Conservation (phyloP, 2,113 vertebrate genomes). For the Gymnorhina tibicen region DNA sequence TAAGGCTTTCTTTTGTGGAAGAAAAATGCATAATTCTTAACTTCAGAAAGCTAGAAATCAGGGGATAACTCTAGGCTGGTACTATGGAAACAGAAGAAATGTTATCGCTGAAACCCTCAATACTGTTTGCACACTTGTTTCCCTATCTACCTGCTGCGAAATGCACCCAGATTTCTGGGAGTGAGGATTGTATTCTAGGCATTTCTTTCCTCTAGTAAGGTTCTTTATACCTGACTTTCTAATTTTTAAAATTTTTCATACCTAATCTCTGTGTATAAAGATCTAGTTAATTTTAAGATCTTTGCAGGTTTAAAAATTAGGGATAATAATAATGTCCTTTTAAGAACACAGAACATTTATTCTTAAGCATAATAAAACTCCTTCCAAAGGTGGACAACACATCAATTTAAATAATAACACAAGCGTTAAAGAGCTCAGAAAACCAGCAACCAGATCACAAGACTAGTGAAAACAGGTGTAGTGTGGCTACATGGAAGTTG, state of each 20-base stretch:
- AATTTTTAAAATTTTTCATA: background rate
- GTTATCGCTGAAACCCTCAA: background rate
- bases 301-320: background rate
- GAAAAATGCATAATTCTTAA: background rate
- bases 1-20: background rate
- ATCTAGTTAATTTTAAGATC: background rate
- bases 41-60: background rate
- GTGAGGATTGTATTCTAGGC: background rate
- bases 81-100: background rate
- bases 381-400: background rate
- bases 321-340: background rate
- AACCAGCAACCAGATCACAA: background rate
- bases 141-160: background rate
- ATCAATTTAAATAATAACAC: background rate
- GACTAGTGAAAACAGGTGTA: background rate
- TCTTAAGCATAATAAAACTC: background rate
- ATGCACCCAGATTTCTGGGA: background rate
- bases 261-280: background rate
- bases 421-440: background rate
- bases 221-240: background rate
- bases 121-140: background rate
- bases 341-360: background rate
- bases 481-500: background rate
- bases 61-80: background rate
- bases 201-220: background rate